Percentiles rank a stretch among this genome's conserved stretches.
These are phyloP conservation scores for Epiblema foenella DNA, from an alignment of 2,888 invertebrate species.

Conservation along the genomic window DNA sequence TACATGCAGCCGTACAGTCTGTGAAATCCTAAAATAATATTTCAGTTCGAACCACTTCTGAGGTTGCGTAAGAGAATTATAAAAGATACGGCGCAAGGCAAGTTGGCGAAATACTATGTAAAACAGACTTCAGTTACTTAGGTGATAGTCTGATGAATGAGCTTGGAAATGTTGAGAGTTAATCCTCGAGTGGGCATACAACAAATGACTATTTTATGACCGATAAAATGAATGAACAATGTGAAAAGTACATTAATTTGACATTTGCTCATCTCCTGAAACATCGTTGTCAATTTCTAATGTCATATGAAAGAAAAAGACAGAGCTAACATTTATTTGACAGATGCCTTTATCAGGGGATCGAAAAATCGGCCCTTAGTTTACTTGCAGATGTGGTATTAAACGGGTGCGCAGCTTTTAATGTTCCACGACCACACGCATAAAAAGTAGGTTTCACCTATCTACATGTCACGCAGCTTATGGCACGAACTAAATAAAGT, in stretches of 20 bases:
- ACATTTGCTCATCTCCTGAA: too few species aligned
- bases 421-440: too few species aligned
- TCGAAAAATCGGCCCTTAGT: too few species aligned
- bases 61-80: conserved; percentile 80
- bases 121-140: background rate
- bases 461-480: too few species aligned
- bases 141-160: background rate
- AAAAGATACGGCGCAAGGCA: conserved; percentile 74
- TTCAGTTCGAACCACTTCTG: conserved; percentile 79
- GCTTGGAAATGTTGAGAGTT: background rate
- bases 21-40: conserved; percentile 84
- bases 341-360: too few species aligned
- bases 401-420: too few species aligned
- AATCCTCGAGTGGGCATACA: background rate
- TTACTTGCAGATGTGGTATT: too few species aligned
- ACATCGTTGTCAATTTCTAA: too few species aligned
- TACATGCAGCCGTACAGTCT: conserved; percentile 64
- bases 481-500: too few species aligned
- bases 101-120: conserved; percentile 56
- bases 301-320: too few species aligned
- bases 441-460: too few species aligned
- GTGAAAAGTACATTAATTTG: background rate
- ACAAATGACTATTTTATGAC: background rate
- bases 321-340: too few species aligned
- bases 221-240: background rate